phyloP scores from a whole-genome alignment of 2,113 vertebrate species.

The Collichthys lucidus region DNA sequence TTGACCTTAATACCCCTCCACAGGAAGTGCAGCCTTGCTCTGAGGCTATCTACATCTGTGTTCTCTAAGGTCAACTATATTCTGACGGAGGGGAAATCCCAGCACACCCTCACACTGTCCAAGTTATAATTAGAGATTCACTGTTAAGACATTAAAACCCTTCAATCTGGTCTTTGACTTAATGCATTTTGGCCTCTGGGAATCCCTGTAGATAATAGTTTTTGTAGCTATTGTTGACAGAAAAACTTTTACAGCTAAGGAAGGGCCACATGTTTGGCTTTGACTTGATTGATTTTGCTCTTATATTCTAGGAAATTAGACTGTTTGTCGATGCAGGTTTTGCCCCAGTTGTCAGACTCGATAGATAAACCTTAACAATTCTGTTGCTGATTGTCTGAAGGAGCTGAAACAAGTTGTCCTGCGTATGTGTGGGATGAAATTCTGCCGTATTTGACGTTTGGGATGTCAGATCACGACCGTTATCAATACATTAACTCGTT shows the following conservation, averaged over 20 bases:
- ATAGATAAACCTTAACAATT: not conserved
- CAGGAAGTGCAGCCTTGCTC: constrained; percentile 52
- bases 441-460: not conserved
- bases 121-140: constrained; percentile 37
- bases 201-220: not conserved
- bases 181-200: constrained; percentile 25
- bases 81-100: constrained; percentile 53
- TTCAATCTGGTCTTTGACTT: constrained; percentile 31
- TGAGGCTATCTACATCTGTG: constrained; percentile 39
- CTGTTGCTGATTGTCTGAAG: not conserved
- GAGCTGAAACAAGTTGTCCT: not conserved
- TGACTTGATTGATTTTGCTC: not conserved
- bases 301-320: not conserved
- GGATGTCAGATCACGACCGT: constrained; percentile 19
- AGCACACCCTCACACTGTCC: constrained; percentile 14
- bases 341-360: not conserved
- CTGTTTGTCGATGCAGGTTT: not conserved
- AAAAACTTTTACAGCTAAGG: not conserved
- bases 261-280: not conserved
- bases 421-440: not conserved
- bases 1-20: constrained; percentile 76
- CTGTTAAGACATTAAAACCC: constrained; percentile 24
- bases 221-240: not conserved
- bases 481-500: constrained; percentile 38
- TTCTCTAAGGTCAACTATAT: constrained; percentile 55